Evolutionary conservation across 2,113 vertebrate genomes (phyloP), one percentile per base, ranked within the genome.

Genomic region (Plectropomus leopardus): DNA sequence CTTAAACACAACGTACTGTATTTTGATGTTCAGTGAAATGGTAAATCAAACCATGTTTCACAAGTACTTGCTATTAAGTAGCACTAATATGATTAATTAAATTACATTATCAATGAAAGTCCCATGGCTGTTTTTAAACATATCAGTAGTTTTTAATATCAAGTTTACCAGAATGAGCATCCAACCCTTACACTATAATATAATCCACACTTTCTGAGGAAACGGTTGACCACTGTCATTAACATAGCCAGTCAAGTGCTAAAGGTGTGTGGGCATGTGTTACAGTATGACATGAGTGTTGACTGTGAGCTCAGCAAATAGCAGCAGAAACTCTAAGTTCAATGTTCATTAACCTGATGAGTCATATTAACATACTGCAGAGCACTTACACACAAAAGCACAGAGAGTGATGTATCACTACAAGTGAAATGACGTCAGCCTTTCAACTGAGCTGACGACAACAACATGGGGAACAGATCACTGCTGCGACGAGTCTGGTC

Each of bases 261-360:
- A 21, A 13, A 65, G 26, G 17, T 55, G 40, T 53, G n/a, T 36
- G 32, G 15, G 30, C 21, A 5, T 16, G 19, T 83, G 61, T 48
- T 36, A 21, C 32, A 76, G 24, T 58, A 34, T 58, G 9, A 16
- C 26, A 6, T 5, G 5, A 32, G 14, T n/a, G 68, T 45, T 47
- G 67, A 72, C 48, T 40, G 13, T 53, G 58, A 68, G 28, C 70
- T 71, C 50, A 55, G 19, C 58, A 69, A 73, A 69, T 30, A 47
- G 14, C 55, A n/a, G 45, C 42, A 79, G 28, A 23, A 13, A 64
- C 21, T 54, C 50, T 17, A 10, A 45, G 36, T 44, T 74, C 68
- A 81, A 14, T 32, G 47, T 30, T 59, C 54, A 76, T 23, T 54
- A 42, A 51, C 36, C 45, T 36, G 53, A 60, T 79, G 80, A 81